A percentile compares a stretch with the other conserved stretches of the same genome.
phyloP scores from a whole-genome alignment of 2,113 vertebrate genomes.

The Neopipo cinnamomea region DNA sequence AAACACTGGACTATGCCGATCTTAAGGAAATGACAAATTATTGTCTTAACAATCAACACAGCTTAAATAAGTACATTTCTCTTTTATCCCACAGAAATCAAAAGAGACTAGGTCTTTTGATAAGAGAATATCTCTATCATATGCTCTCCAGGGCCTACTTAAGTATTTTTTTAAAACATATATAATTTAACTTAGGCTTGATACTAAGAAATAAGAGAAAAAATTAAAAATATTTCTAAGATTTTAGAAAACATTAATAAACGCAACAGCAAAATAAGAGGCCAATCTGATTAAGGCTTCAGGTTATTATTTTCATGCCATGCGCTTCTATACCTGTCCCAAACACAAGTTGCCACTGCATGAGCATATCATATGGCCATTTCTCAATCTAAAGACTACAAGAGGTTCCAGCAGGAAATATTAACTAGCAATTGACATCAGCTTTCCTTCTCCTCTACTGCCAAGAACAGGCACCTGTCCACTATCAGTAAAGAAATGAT shows the following conservation, averaged over 20 bases:
- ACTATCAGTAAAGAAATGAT: not conserved
- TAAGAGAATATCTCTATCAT: not conserved
- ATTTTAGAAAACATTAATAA: not conserved
- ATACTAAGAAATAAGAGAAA: not conserved
- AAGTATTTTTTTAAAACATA: not conserved
- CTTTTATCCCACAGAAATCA: not conserved
- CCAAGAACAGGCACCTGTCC: not conserved
- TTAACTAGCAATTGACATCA: not conserved
- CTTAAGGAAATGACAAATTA: not conserved
- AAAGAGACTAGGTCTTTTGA: not conserved
- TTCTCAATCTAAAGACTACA: not conserved
- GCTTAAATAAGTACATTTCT: not conserved
- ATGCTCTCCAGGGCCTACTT: not conserved
- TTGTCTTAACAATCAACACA: not conserved
- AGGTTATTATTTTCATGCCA: not conserved
- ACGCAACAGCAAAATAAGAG: not conserved
- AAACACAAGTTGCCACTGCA: accelerated
- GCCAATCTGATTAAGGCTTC: not conserved
- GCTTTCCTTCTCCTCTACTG: not conserved
- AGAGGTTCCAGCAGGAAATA: not conserved
- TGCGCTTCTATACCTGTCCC: not conserved
- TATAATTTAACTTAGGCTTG: not conserved
- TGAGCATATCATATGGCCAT: accelerated
- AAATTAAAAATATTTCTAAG: not conserved
- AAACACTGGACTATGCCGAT: not conserved